Evolutionary conservation across 2,113 vertebrate species (phyloP).

Genomic region (Chamaea fasciata): DNA sequence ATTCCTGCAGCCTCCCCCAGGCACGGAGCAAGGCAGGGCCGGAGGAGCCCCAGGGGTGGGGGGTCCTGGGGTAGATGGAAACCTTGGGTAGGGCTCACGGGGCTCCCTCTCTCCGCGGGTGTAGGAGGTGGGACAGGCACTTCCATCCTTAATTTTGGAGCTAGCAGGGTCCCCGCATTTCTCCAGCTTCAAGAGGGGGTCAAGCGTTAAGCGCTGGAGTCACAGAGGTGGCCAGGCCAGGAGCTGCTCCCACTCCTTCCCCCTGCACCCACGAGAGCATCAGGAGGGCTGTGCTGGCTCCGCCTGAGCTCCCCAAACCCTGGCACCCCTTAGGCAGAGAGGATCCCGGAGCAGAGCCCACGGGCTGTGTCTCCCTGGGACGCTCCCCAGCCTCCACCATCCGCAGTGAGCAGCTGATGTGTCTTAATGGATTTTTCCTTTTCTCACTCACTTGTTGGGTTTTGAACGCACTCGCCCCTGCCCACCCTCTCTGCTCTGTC

Average conservation of each 20-base stretch:
- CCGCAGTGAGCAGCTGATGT: not conserved
- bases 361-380: not conserved
- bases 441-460: not conserved
- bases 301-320: not conserved
- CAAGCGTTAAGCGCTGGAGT: fast-evolving
- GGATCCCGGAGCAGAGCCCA: not conserved
- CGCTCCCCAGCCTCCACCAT: not conserved
- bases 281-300: not conserved
- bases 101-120: not conserved
- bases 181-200: not conserved
- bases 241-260: not conserved
- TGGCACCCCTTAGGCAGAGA: not conserved
- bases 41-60: not conserved
- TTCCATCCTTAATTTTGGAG: not conserved
- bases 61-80: not conserved
- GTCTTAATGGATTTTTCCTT: not conserved
- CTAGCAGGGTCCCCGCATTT: too few species aligned
- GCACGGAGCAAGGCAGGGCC: not conserved
- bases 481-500: not conserved
- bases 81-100: too few species aligned
- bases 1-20: not conserved
- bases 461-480: not conserved
- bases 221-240: not conserved
- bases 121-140: not conserved
- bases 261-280: not conserved